Evolutionary conservation across 2,113 vertebrate genomes (phyloP).

Genomic region (Urocolius indicus): DNA sequence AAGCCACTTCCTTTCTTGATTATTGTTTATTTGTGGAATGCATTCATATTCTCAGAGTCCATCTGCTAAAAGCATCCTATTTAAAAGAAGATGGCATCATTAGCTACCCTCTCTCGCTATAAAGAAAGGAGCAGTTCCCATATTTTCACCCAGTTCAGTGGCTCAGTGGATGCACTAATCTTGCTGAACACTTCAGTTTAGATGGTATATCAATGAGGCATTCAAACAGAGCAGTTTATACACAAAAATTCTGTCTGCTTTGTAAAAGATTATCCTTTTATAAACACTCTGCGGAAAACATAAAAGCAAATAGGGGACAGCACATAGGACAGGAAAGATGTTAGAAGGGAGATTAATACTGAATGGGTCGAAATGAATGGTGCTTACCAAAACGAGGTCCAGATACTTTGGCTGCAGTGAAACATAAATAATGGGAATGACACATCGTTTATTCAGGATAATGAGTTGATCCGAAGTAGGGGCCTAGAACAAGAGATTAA

Average conservation of each 20-base stretch:
- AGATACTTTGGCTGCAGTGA: constrained; percentile 87
- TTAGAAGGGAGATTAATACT: constrained; percentile 89
- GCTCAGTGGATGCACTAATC: constrained; percentile 82
- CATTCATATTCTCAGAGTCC: constrained; percentile 77
- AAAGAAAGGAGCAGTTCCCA: constrained; percentile 76
- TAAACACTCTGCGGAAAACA: constrained; percentile 87
- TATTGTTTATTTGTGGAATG: constrained; percentile 61
- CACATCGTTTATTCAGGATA: constrained; percentile 89
- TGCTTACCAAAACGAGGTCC: constrained; percentile 85
- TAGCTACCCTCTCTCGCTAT: constrained; percentile 68
- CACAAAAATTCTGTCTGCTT: constrained; percentile 88
- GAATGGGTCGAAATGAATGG: constrained; percentile 87
- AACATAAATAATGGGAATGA: constrained; percentile 91
- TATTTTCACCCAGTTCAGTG: constrained; percentile 80
- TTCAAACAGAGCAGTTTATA: constrained; percentile 85
- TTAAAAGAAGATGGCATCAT: constrained; percentile 74
- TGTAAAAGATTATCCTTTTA: constrained; percentile 90
- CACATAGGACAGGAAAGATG: constrained; percentile 88
- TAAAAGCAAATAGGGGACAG: constrained; percentile 85
- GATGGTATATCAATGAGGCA: constrained; percentile 85
- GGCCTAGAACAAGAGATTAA: constrained; percentile 88
- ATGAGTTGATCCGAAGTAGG: constrained; percentile 89
- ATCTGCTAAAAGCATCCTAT: constrained; percentile 83
- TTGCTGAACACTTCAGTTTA: constrained; percentile 86
- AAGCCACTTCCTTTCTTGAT: constrained; percentile 50